Base-by-base conservation (phyloP, 1,140 invertebrate species). In the Atta texana region DNA sequence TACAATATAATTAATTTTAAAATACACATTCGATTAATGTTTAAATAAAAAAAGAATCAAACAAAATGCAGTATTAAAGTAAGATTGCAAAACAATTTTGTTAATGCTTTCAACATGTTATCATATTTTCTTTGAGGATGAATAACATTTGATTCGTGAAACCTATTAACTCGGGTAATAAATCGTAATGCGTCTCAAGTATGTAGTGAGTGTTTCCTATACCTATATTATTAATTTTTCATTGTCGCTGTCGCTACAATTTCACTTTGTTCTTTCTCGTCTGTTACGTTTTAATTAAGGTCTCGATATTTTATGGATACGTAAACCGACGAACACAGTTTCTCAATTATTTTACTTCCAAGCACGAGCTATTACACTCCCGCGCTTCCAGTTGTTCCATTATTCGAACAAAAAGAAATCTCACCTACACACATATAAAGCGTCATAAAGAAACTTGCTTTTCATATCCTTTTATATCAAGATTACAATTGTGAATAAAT, bases 251-350 rank as follows among this genome's bases (percentile, higher is more conserved):
- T 28, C 64, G 34, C 66, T 72, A 57, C 39, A 75, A 61, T 61
- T 75, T 28, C 10, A 44, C n/a, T 21, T 55, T 18, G 24, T 49
- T 75, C 39, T 51, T 57, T 63, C 39, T 16, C 12, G 80, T 84
- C 80, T 61, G 57, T 63, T 84, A 63, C 72, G 55, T 75, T 84
- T 75, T 84, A 74, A 84, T 84, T 75, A 84, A 84, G 55, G 39
- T 74, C 24, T 84, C 69, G 14, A 84, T 74, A 84, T 74, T 84
- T 84, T 84, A 84, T 74, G 69, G 57, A 84, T 84, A 75, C 69
- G 69, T 75, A 84, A 84, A 51, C 55, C 55, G 2, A 75, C 69
- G 80, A 51, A 84, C 80, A 84, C 57, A 61, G 55, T 84, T 84
- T 63, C 69, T 75, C 80, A 84, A 84, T 84, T 84, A 84, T 84